phyloP scores from a whole-genome alignment of 2,797 vertebrate genomes.

The Lutra lutra region DNA sequence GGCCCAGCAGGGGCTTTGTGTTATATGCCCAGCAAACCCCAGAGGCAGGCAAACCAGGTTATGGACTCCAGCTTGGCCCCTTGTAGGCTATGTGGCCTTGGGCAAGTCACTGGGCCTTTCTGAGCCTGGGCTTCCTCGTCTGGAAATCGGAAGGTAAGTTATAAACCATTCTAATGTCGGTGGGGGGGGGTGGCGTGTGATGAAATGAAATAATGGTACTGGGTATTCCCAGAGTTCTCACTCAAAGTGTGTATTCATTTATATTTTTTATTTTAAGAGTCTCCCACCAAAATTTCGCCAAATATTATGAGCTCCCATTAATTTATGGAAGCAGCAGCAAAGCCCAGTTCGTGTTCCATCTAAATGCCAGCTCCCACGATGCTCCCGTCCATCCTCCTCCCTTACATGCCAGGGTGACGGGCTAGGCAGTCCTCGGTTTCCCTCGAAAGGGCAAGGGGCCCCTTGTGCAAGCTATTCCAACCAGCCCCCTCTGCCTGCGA shows the following conservation, averaged over 20 bases:
- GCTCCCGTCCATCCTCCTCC: neutral
- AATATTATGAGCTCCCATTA: neutral
- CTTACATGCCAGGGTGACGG: neutral
- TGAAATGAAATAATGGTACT: neutral
- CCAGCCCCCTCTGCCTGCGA: neutral
- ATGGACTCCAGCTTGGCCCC: neutral
- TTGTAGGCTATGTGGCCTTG: neutral
- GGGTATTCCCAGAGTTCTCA: neutral
- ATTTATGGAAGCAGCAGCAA: neutral
- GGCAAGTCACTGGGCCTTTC: neutral
- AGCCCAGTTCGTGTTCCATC: neutral
- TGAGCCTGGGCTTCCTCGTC: neutral
- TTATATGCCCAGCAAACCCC: neutral
- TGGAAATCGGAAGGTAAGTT: neutral
- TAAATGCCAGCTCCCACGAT: neutral
- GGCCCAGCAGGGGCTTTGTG: neutral
- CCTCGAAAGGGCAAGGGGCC: neutral
- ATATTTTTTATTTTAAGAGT: neutral
- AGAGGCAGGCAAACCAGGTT: neutral
- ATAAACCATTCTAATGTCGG: neutral
- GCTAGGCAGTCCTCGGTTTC: neutral
- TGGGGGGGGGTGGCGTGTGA: neutral
- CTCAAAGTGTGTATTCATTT: neutral
- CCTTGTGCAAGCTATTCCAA: neutral
- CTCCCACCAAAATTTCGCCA: neutral